Base-by-base conservation (phyloP, 2,797 vertebrate species). In the Merluccius polli region DNA sequence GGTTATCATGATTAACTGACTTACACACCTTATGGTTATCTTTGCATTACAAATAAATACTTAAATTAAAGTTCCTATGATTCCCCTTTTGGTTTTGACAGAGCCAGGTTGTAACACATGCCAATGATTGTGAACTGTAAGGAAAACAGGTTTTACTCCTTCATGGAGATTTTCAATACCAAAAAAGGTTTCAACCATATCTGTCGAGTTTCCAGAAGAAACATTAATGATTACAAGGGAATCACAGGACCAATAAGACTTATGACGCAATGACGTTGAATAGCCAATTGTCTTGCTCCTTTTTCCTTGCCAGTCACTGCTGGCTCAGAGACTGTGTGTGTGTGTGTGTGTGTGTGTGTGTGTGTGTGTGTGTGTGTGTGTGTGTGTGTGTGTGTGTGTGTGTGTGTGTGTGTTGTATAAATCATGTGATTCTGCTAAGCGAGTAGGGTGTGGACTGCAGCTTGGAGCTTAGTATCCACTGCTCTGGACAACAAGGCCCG, bases 331-430 rank as follows among this genome's bases (percentile, higher is more conserved):
- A 5, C 4, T 38, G 36, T 21, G 44, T 52, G 44, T 52, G 44
- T 21, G 16, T 52, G 18, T 74, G 73, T 74, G 31, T 74, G 52
- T 68, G 63, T 74, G 33, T 33, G 31, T 70, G 31, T 33, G 69
- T 70, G 69, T 33, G 69, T 70, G 69, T 33, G 31, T 70, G 69
- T 70, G 36, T 13, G 32, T 65, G 65, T 24, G 70, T 71, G 76
- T 71, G 67, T 78, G 71, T 41, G 33, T 12, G 36, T 44, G 71
- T 27, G n/a, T 72, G 71, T n/a, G 44, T 32, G 44, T 73, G 38
- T 30, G 38, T 44, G 36, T 32, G 41, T 48, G 41, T 73, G 72
- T 52, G 41, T 52, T 31, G 78, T 67, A 30, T 63, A 59, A 63
- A 63, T 21, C 52, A 24, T 63, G 52, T 24, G n/a, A 24, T 63